These are phyloP conservation scores for Arrhamphus sclerolepis DNA, from an alignment of 2,797 vertebrate species.

Conservation along the genomic window DNA sequence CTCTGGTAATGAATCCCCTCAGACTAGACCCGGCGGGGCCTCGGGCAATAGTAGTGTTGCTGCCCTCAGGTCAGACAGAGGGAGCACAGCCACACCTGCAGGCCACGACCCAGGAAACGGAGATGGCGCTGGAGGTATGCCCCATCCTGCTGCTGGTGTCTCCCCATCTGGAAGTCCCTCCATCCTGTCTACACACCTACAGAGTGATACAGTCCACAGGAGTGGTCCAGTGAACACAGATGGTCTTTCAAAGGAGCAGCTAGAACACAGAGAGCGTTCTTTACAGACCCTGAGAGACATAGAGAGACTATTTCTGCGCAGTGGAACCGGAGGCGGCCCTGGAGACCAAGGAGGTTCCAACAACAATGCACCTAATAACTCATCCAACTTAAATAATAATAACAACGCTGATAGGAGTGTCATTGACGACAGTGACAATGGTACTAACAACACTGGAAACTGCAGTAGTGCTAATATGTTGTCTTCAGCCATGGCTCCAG, in stretches of 20 bases:
- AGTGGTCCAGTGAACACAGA: constrained; percentile 75
- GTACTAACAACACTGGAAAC: constrained; percentile 66
- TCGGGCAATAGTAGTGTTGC: constrained; percentile 65
- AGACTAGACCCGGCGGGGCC: constrained; percentile 53
- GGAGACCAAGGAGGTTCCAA: constrained; percentile 67
- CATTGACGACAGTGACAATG: constrained; percentile 66
- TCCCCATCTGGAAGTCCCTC: constrained; percentile 76
- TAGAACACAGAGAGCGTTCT: constrained; percentile 95
- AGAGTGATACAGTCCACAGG: constrained; percentile 71
- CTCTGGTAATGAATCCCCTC: constrained; percentile 80
- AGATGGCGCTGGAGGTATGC: constrained; percentile 61
- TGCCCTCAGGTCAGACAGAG: constrained; percentile 64
- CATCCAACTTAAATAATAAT: constrained; percentile 68
- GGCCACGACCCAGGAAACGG: constrained; percentile 53
- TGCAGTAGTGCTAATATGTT: constrained; percentile 65
- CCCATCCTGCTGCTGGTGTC: constrained; percentile 59
- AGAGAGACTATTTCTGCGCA: constrained; percentile 90
- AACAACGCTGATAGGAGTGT: constrained; percentile 65
- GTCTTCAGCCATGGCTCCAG: constrained; percentile 59
- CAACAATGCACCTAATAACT: constrained; percentile 65
- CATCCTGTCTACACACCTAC: constrained; percentile 76
- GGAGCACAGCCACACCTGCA: constrained; percentile 34
- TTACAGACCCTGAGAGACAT: constrained; percentile 96
- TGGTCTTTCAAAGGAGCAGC: constrained; percentile 94
- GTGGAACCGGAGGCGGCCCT: constrained; percentile 72